These are phyloP conservation scores for Danaus chrysippus DNA, from an alignment of 2,888 invertebrate genomes.

Conservation along the genomic window DNA sequence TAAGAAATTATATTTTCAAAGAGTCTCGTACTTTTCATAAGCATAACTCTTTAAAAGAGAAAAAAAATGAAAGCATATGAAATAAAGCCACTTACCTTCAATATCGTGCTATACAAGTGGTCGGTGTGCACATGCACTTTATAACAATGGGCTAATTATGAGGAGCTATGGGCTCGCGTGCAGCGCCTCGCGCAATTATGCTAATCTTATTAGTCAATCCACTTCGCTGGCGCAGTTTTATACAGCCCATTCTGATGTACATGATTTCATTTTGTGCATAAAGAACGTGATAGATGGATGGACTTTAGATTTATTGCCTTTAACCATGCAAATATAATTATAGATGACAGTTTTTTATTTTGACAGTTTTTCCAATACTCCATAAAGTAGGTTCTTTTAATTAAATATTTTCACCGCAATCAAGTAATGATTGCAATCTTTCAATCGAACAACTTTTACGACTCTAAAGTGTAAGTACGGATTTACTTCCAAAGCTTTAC, in stretches of 20 bases:
- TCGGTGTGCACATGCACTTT: constrained; percentile 38
- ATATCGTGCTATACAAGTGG: constrained; percentile 24
- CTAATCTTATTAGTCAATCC: constrained; percentile 75
- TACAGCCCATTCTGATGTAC: constrained; percentile 46
- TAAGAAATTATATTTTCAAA: neutral
- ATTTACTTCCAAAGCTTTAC: constrained; percentile 67
- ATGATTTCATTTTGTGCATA: constrained; percentile 30
- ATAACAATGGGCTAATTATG: constrained; percentile 62
- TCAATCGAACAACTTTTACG: constrained; percentile 72
- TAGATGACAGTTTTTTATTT: neutral
- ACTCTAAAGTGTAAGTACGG: constrained; percentile 68
- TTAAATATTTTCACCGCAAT: neutral
- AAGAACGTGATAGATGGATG: constrained; percentile 24
- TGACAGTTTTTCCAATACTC: no score
- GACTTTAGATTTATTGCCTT: neutral
- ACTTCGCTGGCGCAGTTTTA: constrained; percentile 61
- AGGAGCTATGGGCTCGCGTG: constrained; percentile 69
- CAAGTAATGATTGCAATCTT: constrained; percentile 46
- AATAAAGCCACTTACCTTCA: constrained; percentile 20
- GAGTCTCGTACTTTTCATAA: neutral
- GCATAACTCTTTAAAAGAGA: neutral
- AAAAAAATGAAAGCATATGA: neutral
- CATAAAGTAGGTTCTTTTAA: no score
- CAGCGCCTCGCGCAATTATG: constrained; percentile 62
- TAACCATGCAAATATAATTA: constrained; percentile 1